phyloP scores from a whole-genome alignment of 2,113 vertebrate species.

The Phyllostomus hastatus region DNA sequence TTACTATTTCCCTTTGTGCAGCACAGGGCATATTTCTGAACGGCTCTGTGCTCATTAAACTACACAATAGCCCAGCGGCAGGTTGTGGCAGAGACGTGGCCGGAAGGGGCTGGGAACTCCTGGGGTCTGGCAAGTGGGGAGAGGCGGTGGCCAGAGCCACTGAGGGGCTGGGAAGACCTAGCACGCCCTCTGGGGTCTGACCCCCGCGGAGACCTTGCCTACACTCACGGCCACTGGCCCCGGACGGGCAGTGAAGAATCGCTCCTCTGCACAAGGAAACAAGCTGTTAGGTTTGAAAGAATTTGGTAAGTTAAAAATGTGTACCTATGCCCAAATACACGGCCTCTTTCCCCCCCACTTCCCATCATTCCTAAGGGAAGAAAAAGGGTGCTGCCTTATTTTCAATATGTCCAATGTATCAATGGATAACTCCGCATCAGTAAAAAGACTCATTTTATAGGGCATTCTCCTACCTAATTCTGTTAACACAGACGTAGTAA shows the following conservation, averaged over 20 bases:
- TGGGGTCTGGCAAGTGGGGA: not conserved
- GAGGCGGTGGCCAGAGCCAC: not conserved
- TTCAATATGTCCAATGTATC: not conserved
- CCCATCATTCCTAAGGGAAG: not conserved
- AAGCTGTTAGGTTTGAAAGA: not conserved
- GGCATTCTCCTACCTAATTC: not conserved
- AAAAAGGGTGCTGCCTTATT: not conserved
- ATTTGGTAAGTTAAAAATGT: not conserved
- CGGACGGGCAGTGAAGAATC: not conserved
- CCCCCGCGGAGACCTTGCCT: not conserved
- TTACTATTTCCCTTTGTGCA: conserved; percentile 67
- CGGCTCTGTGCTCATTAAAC: conserved; percentile 45
- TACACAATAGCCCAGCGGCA: conserved; percentile 42
- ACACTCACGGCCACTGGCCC: not conserved
- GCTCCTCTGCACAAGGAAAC: accelerated
- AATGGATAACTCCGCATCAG: not conserved
- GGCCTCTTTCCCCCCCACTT: not conserved
- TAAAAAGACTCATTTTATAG: not conserved
- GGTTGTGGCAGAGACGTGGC: not conserved
- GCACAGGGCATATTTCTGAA: conserved; percentile 44
- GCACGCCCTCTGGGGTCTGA: not conserved
- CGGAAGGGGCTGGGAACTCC: not conserved
- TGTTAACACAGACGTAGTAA: not conserved
- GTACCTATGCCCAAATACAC: not conserved
- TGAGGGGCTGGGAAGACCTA: not conserved